phyloP scores from a whole-genome alignment of 30 jellyfish, hydroid and myxozoan genomes.

The Phacellophora camtschatica region DNA sequence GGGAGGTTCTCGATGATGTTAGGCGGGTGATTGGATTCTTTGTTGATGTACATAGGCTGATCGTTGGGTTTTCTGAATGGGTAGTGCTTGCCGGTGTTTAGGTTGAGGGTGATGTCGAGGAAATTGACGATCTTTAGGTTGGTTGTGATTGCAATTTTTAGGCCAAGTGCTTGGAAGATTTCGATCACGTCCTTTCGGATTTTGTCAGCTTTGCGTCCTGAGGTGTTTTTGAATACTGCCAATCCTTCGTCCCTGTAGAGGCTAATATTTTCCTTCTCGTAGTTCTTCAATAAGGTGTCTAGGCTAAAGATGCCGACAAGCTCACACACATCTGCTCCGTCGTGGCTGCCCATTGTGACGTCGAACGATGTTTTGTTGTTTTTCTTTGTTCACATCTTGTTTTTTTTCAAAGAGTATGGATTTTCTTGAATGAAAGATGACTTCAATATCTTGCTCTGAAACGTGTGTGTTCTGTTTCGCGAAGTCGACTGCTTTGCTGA shows the following conservation, averaged over 20 bases:
- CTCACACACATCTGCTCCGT: conserved; percentile 77
- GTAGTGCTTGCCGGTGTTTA: conserved; percentile 6
- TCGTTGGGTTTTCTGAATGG: conserved; percentile 50
- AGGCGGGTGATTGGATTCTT: conserved; percentile 76
- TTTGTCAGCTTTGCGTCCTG: conserved; percentile 46
- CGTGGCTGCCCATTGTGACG: conserved; percentile 64
- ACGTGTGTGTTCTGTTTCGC: neutral
- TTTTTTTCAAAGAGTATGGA: neutral
- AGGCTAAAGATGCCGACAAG: conserved; percentile 62
- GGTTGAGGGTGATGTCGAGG: conserved; percentile 55
- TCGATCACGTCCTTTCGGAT: neutral
- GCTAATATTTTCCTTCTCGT: conserved; percentile 37
- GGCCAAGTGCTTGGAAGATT: conserved; percentile 25
- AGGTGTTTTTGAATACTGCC: neutral
- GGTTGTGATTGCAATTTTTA: conserved; percentile 42
- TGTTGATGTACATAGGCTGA: conserved; percentile 60
- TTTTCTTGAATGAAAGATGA: neutral
- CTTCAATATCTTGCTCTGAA: neutral
- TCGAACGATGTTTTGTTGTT: neutral
- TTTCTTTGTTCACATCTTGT: neutral
- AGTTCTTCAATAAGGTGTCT: neutral
- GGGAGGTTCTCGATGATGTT: conserved; percentile 22
- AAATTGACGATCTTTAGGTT: conserved; percentile 53
- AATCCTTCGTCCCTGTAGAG: conserved; percentile 79
- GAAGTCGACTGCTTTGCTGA: neutral